phyloP scores from a whole-genome alignment of 1,140 invertebrate genomes.

The Dendroctonus ponderosae region DNA sequence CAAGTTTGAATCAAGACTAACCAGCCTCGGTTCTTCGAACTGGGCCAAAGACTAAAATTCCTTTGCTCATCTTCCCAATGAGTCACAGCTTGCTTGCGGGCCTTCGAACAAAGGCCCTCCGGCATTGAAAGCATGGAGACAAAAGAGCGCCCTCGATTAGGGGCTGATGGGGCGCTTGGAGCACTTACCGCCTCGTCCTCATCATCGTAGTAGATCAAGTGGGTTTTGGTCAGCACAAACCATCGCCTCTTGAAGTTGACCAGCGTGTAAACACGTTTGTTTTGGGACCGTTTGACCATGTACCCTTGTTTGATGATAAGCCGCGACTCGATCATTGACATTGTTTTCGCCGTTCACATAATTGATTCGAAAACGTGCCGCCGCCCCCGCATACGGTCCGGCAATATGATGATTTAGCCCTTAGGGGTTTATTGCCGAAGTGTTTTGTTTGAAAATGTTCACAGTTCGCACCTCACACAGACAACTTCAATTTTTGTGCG shows the following conservation, averaged over 20 bases:
- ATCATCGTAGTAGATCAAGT: conserved; percentile 77
- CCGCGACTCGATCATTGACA: conserved; percentile 26
- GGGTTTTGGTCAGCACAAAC: conserved; percentile 73
- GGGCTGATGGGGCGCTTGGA: conserved; percentile 1
- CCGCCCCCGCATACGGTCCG: neutral
- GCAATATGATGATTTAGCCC: too few relatives aligned
- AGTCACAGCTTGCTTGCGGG: neutral
- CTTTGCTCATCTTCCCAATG: neutral
- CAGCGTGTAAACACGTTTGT: conserved; percentile 80
- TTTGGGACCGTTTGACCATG: conserved; percentile 84
- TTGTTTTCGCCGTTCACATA: conserved; percentile 18
- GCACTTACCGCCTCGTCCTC: conserved; percentile 55
- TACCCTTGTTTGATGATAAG: conserved; percentile 58
- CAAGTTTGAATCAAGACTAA: too few relatives aligned
- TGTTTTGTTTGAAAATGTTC: too few relatives aligned
- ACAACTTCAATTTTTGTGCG: too few relatives aligned
- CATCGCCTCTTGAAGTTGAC: conserved; percentile 83
- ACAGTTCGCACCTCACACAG: too few relatives aligned
- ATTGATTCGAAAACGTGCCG: neutral
- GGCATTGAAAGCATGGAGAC: too few relatives aligned
- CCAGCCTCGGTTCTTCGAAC: too few relatives aligned
- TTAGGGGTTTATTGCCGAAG: too few relatives aligned
- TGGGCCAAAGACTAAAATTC: too few relatives aligned
- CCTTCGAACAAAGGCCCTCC: neutral
- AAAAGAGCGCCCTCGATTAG: neutral